Evolutionary conservation across 2,888 invertebrate genomes (phyloP), one percentile per base, ranked within the genome.

Genomic region (Phengaris arion): DNA sequence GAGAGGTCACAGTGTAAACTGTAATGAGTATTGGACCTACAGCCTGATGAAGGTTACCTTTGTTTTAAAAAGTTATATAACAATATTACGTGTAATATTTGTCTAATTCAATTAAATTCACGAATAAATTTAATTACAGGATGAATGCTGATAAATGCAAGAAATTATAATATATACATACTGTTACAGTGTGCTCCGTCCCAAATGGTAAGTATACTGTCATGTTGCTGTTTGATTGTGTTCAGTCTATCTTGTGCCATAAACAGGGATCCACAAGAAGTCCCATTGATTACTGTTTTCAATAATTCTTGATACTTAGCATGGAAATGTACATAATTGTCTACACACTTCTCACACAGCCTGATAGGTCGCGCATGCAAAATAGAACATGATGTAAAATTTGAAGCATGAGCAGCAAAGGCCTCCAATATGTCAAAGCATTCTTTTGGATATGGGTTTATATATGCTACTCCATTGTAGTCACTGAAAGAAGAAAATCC

Each of bases 241-340:
- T 96, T 94, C 76, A 96, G 85, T 80, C 95, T 90, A 83, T 96
- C 96, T 75, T 94, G 88, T 80, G 95, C 95, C 77, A 95, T 89
- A 79, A 94, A 95, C 77, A 94, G 83, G 76, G 94, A 93, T 80
- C 94, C 92, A 85, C 96, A 96, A 51, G 94, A 87, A 52, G 93
- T 94, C n/a, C 90, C 93, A 84, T 94, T 94, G 15, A 92, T 88
- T 80, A 81, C 80, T 46, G 84, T 86, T 75, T 85, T 86, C 68
- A 91, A 80, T 82, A 95, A 89, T 76, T 94, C 92, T 77, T 93
- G 79, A 83, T 95, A 95, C 80, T 91, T 94, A 48, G 88, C 82
- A 76, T 86, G 80, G 74, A 95, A 94, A 78, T 85, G 83, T 22
- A 94, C 84, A 87, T 95, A 96, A 45, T 90, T 81, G 35, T 92